A percentile compares a stretch with the other conserved stretches of the same genome.
phyloP scores from a whole-genome alignment of 2,888 invertebrate species.

The Caprella mutica region DNA sequence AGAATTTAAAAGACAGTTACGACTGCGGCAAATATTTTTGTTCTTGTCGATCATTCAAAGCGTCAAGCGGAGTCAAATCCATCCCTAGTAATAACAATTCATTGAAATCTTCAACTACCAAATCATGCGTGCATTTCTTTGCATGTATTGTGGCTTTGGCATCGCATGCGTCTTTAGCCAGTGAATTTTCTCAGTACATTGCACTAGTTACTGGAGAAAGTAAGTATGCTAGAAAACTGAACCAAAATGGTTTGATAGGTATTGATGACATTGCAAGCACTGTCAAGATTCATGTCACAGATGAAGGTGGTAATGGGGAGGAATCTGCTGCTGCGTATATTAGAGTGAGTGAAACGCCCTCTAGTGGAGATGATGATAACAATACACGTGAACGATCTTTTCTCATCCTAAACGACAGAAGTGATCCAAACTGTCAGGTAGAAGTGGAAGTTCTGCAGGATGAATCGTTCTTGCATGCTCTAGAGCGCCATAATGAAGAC shows the following conservation, averaged over 20 bases:
- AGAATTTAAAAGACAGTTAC: no score
- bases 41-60: constrained; percentile 30
- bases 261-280: constrained; percentile 11
- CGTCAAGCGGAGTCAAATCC: constrained; percentile 10
- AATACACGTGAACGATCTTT: constrained; percentile 28
- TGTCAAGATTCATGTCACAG: constrained; percentile 38
- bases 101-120: constrained; percentile 6
- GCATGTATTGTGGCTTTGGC: constrained; percentile 59
- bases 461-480: constrained; percentile 34
- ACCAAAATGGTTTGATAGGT: background rate
- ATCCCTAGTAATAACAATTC: constrained; percentile 16
- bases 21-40: constrained; percentile 29
- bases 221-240: constrained; percentile 1
- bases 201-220: constrained; percentile 22
- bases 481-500: constrained; percentile 10
- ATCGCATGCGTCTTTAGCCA: constrained; percentile 50
- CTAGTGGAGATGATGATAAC: background rate
- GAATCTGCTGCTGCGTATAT: constrained; percentile 5
- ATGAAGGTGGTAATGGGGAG: constrained; percentile 38
- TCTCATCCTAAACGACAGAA: constrained; percentile 29
- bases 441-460: constrained; percentile 40
- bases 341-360: background rate
- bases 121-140: constrained; percentile 55
- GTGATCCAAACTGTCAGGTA: constrained; percentile 33
- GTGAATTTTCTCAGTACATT: constrained; percentile 53